These are phyloP conservation scores for Lymantria monacha DNA, from an alignment of 2,888 invertebrate species.

Conservation along the genomic window DNA sequence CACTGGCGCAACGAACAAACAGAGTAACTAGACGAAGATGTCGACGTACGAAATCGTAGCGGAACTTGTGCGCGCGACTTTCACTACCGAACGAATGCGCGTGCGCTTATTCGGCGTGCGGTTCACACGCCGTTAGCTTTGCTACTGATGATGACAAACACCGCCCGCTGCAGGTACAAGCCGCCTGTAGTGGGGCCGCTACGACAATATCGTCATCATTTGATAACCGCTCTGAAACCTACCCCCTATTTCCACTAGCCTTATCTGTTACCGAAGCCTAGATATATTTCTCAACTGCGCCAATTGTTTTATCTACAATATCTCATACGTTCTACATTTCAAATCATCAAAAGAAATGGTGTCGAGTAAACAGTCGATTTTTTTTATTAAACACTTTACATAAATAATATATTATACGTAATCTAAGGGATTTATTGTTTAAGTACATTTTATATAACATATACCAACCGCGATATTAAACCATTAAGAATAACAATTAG, in stretches of 20 bases:
- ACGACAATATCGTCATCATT: constrained; percentile 47
- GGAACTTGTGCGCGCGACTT: constrained; percentile 75
- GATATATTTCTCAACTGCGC: constrained; percentile 37
- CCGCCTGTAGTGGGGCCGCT: constrained; percentile 48
- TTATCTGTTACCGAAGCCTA: constrained; percentile 42
- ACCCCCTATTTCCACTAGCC: constrained; percentile 44
- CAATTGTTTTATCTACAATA: constrained; percentile 40
- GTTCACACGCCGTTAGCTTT: constrained; percentile 63
- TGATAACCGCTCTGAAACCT: constrained; percentile 57
- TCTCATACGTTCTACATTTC: constrained; percentile 23
- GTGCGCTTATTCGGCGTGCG: constrained; percentile 63
- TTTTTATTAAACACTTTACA: neutral
- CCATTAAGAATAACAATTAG: too few species aligned
- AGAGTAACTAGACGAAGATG: constrained; percentile 78
- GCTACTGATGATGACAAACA: constrained; percentile 46
- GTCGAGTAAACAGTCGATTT: constrained; percentile 5
- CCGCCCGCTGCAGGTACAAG: constrained; percentile 24
- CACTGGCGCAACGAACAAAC: constrained; percentile 79
- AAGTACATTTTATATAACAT: too few species aligned
- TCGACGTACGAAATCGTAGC: constrained; percentile 69
- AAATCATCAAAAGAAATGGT: constrained; percentile 12
- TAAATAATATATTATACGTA: neutral
- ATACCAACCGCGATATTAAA: too few species aligned
- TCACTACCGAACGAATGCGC: constrained; percentile 62
- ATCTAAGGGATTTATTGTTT: too few species aligned